Evolutionary conservation across 2,113 vertebrate genomes (phyloP).

Genomic region (Hippocampus barbouri): DNA sequence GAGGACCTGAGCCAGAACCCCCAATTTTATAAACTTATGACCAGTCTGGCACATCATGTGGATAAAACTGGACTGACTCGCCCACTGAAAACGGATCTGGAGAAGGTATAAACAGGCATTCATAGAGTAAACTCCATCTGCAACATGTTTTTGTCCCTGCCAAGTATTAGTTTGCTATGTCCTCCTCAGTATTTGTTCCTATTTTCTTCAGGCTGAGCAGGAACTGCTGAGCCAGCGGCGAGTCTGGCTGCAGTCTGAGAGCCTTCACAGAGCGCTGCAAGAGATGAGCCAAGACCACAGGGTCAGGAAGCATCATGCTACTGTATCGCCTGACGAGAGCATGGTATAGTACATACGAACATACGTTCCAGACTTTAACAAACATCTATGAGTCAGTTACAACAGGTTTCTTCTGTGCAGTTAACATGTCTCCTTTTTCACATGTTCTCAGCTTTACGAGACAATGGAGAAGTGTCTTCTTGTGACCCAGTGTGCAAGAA

Average conservation of each 20-base stretch:
- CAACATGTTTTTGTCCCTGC: neutral
- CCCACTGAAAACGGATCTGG: conserved; percentile 69
- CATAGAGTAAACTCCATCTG: neutral
- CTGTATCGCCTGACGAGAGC: conserved; percentile 64
- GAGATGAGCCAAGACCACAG: conserved; percentile 78
- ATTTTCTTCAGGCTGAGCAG: conserved; percentile 63
- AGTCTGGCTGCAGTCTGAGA: conserved; percentile 75
- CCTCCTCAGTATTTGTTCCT: neutral
- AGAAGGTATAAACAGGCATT: conserved; percentile 67
- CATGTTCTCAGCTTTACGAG: conserved; percentile 69
- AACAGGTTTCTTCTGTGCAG: neutral
- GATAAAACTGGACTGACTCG: conserved; percentile 74
- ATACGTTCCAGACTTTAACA: neutral
- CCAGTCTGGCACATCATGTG: conserved; percentile 72
- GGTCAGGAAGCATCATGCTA: conserved; percentile 64
- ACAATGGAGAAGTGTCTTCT: conserved; percentile 77
- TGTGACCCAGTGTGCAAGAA: conserved; percentile 70
- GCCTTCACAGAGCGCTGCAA: conserved; percentile 70
- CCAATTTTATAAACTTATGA: conserved; percentile 75
- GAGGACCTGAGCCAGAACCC: conserved; percentile 78
- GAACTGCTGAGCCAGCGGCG: conserved; percentile 72
- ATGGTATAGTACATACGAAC: conserved; percentile 57
- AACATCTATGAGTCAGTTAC: neutral
- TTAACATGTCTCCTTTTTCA: neutral
- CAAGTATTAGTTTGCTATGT: neutral